Evolutionary conservation across 1,140 invertebrate species (phyloP), one percentile per base, ranked within the genome.

Genomic region (Drosophila rufa): DNA sequence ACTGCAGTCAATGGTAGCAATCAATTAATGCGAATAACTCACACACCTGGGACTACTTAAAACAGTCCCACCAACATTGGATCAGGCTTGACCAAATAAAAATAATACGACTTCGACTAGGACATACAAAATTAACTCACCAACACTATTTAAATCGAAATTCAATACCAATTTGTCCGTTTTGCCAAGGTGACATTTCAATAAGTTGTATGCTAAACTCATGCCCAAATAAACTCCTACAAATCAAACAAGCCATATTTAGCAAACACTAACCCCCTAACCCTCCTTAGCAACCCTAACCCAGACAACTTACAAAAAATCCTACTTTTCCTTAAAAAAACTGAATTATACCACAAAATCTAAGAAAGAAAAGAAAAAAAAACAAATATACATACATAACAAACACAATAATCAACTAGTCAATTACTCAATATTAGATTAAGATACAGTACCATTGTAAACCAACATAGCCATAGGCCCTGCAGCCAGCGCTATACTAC

Each of bases 271-370:
- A 43, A 43, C 38, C n/a, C n/a, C 11, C 40, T 30, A 43, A 30
- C 2, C 56, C n/a, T 43, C n/a, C 38, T 58, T 19, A 45, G 56
- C 40, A 58, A 58, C 6, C 22, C 40, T 15, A 8, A 58, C 56
- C 30, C 51, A 36, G 17, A 55, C 1, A 55, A 55, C 30, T 12
- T 27, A 27, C 6, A 27, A 27, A 27, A 27, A 27, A 27, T 27
- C 27, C 6, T 27, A 27, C 27, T 27, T 27, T 27, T 6, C 27
- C 27, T 27, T 27, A 27, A 27, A 27, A 27, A 6, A 27, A 27
- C 27, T 27, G 27, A 27, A 27, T 27, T 27, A 27, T 8, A 8
- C 30, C 30, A 33, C 30, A 33, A 40, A 38, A 33, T 33, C 30
- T 33, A 33, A 33, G 8, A 33, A 33, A 27, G 6, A 27, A 27